phyloP scores from a whole-genome alignment of 2,113 vertebrate species.

The Amphiprion ocellaris region DNA sequence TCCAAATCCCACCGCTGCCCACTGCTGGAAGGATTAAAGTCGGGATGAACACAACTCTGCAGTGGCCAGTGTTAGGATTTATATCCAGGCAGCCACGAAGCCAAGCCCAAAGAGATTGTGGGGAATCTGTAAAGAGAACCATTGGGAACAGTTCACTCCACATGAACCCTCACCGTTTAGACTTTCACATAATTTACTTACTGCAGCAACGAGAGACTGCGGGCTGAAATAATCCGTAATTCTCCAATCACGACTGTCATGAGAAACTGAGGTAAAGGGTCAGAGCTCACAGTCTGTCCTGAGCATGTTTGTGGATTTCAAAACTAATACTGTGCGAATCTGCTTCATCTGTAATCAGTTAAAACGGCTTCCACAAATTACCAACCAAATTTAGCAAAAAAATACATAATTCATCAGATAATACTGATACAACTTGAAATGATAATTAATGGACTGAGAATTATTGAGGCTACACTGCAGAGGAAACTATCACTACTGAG shows the following conservation, averaged over 20 bases:
- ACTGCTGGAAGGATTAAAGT: constrained; percentile 56
- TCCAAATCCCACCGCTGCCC: constrained; percentile 55
- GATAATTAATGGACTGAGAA: no score
- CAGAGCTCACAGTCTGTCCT: background rate
- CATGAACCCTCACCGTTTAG: background rate
- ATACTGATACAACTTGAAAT: background rate
- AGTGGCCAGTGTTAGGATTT: constrained; percentile 53
- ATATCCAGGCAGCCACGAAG: constrained; percentile 15
- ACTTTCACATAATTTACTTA: background rate
- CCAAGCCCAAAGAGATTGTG: background rate
- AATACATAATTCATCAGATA: background rate
- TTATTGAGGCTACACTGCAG: no score
- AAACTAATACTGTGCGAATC: background rate
- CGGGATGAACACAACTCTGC: constrained; percentile 17
- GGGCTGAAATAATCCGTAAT: constrained; percentile 10
- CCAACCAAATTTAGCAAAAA: no score
- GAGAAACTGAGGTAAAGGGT: constrained; percentile 1
- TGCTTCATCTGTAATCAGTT: background rate
- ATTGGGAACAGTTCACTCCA: constrained; percentile 6
- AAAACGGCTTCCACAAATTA: background rate
- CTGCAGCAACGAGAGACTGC: background rate
- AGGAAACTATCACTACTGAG: no score
- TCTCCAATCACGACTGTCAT: background rate
- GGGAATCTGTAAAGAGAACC: constrained; percentile 22
- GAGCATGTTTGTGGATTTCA: background rate